phyloP scores from a whole-genome alignment of 2,797 vertebrate genomes.

The Leptatherina wallacei region DNA sequence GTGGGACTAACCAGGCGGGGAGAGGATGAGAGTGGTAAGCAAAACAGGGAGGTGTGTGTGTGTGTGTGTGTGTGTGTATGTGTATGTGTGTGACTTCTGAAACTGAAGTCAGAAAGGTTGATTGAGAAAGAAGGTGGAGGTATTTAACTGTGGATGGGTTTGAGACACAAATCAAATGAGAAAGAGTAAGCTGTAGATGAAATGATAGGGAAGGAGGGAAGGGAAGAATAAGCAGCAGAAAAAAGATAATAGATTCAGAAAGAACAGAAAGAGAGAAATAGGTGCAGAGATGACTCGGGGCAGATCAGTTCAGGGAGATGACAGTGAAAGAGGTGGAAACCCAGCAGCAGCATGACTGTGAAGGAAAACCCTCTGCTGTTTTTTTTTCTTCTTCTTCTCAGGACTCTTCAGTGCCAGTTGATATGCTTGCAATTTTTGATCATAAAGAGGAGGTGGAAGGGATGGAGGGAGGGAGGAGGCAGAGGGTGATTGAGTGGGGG shows the following conservation, averaged over 20 bases:
- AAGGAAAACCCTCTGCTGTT: slow-evolving; percentile 70
- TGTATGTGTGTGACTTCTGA: neutral
- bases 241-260: slow-evolving; percentile 22
- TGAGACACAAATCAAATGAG: slow-evolving; percentile 37
- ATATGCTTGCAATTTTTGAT: slow-evolving; percentile 50
- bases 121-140: slow-evolving; percentile 4
- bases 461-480: slow-evolving; percentile 23
- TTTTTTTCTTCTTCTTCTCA: slow-evolving; percentile 8
- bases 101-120: slow-evolving; percentile 10
- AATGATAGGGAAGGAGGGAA: slow-evolving; percentile 4
- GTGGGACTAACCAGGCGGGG: slow-evolving; percentile 11
- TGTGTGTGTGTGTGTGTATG: too few relatives aligned
- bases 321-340: slow-evolving; percentile 64
- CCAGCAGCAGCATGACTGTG: slow-evolving; percentile 45
- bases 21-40: slow-evolving; percentile 6
- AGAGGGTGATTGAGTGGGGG: slow-evolving; percentile 43
- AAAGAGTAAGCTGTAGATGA: slow-evolving; percentile 1
- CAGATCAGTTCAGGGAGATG: slow-evolving; percentile 60
- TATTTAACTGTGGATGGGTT: slow-evolving; percentile 14
- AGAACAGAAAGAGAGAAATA: slow-evolving; percentile 39
- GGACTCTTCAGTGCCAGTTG: slow-evolving; percentile 59
- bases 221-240: slow-evolving; percentile 3
- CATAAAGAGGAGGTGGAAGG: slow-evolving; percentile 24
- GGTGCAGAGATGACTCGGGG: slow-evolving; percentile 53
- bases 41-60: neutral